Conservation (phyloP, 2,888 invertebrate species). For the Glyphotaelius pellucidus region DNA sequence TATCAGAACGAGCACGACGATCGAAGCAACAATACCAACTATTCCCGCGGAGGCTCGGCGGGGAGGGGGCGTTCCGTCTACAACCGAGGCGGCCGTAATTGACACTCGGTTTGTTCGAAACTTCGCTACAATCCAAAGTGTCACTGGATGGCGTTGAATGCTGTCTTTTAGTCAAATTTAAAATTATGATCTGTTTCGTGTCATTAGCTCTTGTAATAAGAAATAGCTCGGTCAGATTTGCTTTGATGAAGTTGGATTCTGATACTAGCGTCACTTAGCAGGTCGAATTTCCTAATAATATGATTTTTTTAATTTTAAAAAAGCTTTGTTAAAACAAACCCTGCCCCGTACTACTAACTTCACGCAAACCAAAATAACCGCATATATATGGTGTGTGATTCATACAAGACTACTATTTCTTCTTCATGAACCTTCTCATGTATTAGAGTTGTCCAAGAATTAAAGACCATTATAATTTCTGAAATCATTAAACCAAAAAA, state of each 20-base stretch:
- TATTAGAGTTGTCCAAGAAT: too few species aligned
- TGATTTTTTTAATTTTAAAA: neutral
- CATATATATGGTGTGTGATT: neutral
- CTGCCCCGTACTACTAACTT: neutral
- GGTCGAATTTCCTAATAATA: neutral
- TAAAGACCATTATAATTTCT: too few species aligned
- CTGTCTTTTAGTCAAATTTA: neutral
- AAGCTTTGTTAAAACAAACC: neutral
- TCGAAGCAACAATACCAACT: slow-evolving; percentile 67
- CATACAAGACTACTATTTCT: neutral
- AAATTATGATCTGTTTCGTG: neutral
- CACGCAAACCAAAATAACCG: neutral
- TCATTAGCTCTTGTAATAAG: neutral
- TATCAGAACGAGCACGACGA: slow-evolving; percentile 76
- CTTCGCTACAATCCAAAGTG: neutral
- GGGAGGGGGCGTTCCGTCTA: slow-evolving; percentile 66
- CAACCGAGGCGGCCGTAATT: slow-evolving; percentile 69
- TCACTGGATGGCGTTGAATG: neutral
- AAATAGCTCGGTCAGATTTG: neutral
- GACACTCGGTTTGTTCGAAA: neutral
- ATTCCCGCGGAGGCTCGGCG: slow-evolving; percentile 58
- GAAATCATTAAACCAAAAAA: too few species aligned
- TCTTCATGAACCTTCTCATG: too few species aligned
- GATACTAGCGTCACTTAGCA: neutral
- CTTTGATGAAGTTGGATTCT: neutral